Evolutionary conservation across 2,113 vertebrate genomes (phyloP), one percentile per base, ranked within the genome.

Genomic region (Pangasianodon hypophthalmus): DNA sequence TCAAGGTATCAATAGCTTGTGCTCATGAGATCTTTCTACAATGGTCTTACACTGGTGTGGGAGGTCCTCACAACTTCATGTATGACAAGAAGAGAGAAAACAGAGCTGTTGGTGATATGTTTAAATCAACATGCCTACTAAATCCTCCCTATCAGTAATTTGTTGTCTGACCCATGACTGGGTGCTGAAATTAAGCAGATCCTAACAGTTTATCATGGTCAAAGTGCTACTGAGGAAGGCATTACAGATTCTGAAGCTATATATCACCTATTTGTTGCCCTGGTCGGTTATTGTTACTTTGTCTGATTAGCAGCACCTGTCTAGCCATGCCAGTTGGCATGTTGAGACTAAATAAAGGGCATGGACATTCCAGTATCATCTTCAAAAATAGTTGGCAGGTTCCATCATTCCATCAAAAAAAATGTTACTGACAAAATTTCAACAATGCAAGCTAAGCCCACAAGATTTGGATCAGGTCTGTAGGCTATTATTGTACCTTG

Each of bases 101-200:
- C 93, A 95, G 94, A 94, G 87, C 86, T 88, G 90, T 93, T 88
- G 83, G 60, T 93, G 94, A 93, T 92, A 88, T 94, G 88, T 94
- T 93, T 93, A 94, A 95, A 95, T 95, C 93, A 93, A 89, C 88
- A 80, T 77, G 90, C 50, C 91, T 93, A 92, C 93, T 92, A 93
- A 92, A 93, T 92, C 93, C 92, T 92, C 94, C 93, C 86, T 89
- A 58, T 84, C 11, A 48, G 91, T 88, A 88, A 91, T 90, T 93
- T 91, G 93, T 92, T 92, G 90, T 88, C 83, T 91, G 92, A 88
- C 87, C 86, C 32, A 81, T 48, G 86, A 88, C 84, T 73, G 86
- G 91, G 77, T 64, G 89, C 91, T 95, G 95, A 96, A 94, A 90
- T 86, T 94, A 90, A 95, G 93, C 95, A 96, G 95, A 95, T 93